A percentile compares a stretch with the other conserved stretches of the same genome.
Conservation (phyloP, 2,888 invertebrate species). For the Dynastes tityus region DNA sequence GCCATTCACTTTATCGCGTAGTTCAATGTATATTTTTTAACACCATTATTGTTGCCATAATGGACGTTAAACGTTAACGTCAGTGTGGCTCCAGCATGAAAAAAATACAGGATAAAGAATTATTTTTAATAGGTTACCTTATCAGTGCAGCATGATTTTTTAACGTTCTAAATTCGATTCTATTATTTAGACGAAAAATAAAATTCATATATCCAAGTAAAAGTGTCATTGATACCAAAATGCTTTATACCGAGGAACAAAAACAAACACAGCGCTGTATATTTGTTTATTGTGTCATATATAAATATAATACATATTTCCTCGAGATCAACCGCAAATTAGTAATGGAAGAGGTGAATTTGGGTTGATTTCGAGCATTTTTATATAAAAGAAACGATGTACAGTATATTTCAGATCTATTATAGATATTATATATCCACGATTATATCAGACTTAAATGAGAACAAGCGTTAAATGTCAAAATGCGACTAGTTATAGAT, state of each 20-base stretch:
- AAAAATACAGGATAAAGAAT: no score
- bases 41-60: no score
- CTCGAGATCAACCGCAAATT: constrained; percentile 35
- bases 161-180: no score
- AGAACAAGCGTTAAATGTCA: not conserved
- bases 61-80: no score
- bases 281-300: constrained; percentile 28
- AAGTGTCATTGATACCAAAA: constrained; percentile 7
- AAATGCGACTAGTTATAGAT: not conserved
- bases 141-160: no score
- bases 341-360: constrained; percentile 19
- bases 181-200: no score
- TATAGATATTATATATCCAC: constrained; percentile 2
- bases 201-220: not conserved
- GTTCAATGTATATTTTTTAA: no score
- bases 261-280: constrained; percentile 13
- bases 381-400: constrained; percentile 37
- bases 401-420: constrained; percentile 38
- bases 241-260: constrained; percentile 18
- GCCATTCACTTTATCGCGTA: no score
- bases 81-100: no score
- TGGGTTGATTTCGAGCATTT: constrained; percentile 41
- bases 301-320: constrained; percentile 22
- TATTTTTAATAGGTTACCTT: no score
- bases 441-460: constrained; percentile 19